Base-by-base conservation (phyloP, 2,113 vertebrate genomes). In the Garra rufa region DNA sequence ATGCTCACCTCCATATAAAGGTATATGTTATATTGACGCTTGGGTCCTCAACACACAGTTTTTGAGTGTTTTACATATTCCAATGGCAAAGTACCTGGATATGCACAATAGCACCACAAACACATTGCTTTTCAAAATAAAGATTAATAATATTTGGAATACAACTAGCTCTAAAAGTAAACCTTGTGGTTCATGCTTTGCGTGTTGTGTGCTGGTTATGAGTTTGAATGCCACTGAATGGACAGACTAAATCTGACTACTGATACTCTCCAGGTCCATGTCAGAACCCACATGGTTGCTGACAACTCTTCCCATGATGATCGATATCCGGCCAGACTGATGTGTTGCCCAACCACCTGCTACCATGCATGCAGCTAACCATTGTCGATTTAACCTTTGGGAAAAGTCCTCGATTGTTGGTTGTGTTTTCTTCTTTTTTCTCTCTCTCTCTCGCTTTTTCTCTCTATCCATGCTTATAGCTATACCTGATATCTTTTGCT, bases 301-400 rank as follows among this genome's bases (percentile, higher is more conserved):
- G 44, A 46, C 0, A 46, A 87, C 86, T 95, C 93, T 76, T 86
- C 92, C 52, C 91, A 95, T 15, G 94, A 95, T 6, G 92, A 90
- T 19, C 85, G 94, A 77, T 94, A 91, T 85, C 89, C 93, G 3
- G 92, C 75, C 19, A 83, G 90, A 67, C 90, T 93, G 88, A 95
- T 93, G 88, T 95, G 93, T 87, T 95, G 93, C 87, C 87, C 57
- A 77, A 94, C 89, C 2, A 91, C 89, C 34, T 93, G 92, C 15
- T 90, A 92, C 15, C 92, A 91, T 9, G 86, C 86, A 82, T 95
- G 94, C 85, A 92, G 44, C 4, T 41, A 41, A 41, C 41, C 41
- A 6, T 6, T n/a, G n/a, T n/a, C n/a, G 41, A 5, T 46, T 46
- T 46, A 13, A 13, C 10, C 44, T 11, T 13, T 46, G 44, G 44